Evolutionary conservation across 1,140 invertebrate species (phyloP).

Genomic region (Zaprionus davidi): DNA sequence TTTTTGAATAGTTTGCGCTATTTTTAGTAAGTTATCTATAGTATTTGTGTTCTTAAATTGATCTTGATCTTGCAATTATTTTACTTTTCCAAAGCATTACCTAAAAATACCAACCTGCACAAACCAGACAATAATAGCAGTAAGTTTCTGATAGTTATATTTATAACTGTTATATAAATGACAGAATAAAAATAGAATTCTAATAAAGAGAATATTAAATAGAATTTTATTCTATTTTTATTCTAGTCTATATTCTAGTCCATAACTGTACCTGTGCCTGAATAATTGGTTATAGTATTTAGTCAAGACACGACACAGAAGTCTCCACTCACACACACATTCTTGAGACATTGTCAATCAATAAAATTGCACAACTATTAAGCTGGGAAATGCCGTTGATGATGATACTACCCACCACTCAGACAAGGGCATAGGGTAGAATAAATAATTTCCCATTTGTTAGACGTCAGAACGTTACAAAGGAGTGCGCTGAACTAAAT

Average conservation of each 20-base stretch:
- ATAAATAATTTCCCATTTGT: slow-evolving; percentile 20
- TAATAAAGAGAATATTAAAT: neutral
- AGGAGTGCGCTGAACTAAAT: slow-evolving; percentile 20
- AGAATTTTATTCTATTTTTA: too few relatives aligned
- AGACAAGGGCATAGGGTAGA: slow-evolving; percentile 2
- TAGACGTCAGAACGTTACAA: neutral
- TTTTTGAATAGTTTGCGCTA: too few relatives aligned
- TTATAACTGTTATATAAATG: too few relatives aligned
- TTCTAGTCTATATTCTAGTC: too few relatives aligned
- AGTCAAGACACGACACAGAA: neutral
- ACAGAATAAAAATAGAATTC: too few relatives aligned
- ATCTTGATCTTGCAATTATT: too few relatives aligned
- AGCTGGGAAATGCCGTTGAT: neutral
- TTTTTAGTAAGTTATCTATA: too few relatives aligned
- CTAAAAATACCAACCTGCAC: neutral
- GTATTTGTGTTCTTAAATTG: neutral
- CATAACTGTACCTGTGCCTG: neutral
- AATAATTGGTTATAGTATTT: neutral
- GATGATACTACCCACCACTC: neutral
- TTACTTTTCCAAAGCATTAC: neutral
- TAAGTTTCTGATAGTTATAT: neutral
- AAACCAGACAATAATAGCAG: neutral
- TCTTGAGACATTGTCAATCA: neutral
- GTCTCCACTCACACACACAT: neutral
- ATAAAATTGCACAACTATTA: neutral